These are phyloP conservation scores for Pherbina coryleti DNA, from an alignment of 2,888 invertebrate genomes.

Conservation along the genomic window DNA sequence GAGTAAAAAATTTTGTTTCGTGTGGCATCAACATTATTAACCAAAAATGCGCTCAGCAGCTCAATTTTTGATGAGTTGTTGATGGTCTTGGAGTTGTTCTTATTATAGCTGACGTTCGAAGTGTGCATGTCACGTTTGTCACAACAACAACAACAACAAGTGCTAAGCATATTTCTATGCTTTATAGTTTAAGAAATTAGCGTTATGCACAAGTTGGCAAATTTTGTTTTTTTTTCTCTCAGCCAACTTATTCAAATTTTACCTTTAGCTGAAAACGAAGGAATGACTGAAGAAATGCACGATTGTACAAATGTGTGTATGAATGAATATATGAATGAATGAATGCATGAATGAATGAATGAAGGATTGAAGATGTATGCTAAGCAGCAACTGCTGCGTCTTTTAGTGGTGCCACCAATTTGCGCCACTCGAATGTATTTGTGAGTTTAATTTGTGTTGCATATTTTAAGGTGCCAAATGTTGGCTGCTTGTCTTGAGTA, in stretches of 20 bases:
- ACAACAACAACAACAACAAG: constrained; percentile 1
- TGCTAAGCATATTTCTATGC: background rate
- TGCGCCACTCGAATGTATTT: background rate
- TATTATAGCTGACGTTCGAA: background rate
- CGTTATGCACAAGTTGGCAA: constrained; percentile 13
- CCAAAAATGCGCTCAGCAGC: background rate
- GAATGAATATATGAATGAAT: background rate
- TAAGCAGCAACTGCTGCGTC: background rate
- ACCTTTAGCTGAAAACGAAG: background rate
- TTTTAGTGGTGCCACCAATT: background rate
- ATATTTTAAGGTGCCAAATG: constrained; percentile 43
- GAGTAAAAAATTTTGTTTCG: background rate
- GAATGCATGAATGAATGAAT: background rate
- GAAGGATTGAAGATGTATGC: background rate
- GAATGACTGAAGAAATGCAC: too few species aligned
- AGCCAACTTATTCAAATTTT: constrained; percentile 6
- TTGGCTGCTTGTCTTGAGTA: constrained; percentile 44
- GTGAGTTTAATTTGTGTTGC: constrained; percentile 37
- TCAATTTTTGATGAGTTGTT: constrained; percentile 1
- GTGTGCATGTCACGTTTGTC: background rate
- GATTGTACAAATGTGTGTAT: too few species aligned
- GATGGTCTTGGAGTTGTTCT: constrained; percentile 5
- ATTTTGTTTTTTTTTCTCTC: background rate
- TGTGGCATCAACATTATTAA: background rate
- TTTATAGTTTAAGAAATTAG: constrained; percentile 12